Base-by-base conservation (phyloP, 2,888 invertebrate species). In the Cistogaster globosa region DNA sequence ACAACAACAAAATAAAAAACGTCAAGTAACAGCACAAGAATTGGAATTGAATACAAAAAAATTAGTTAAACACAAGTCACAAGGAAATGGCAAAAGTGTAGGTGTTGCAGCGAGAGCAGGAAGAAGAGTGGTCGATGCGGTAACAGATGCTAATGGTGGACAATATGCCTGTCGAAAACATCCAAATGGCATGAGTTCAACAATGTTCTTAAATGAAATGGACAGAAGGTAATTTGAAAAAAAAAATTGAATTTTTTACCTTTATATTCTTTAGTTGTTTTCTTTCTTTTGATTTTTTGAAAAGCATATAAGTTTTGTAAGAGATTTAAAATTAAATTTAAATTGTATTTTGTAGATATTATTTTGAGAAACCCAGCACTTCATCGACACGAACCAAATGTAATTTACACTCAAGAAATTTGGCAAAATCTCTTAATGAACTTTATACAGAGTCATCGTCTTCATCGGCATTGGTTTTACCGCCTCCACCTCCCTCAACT, bases 371-470 rank as follows among this genome's bases (percentile, higher is more conserved):
- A 67, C 90, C 91, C n/a, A 87, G 83, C 90, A 74, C 74, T 68
- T 72, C 76, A 57, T 55, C 78, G 38, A 87, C 86, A 22, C 87
- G 87, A n/a, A 88, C 88, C 60, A 91, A 92, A 83, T 92, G 92
- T 84, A 91, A 90, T 88, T 86, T 92, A 58, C 92, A 92, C 87
- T 89, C 92, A 3, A 91, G 90, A 79, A 92, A 91, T 85, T 89
- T 93, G 68, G 91, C 92, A 82, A 92, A 92, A 84, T 92, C 92
- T 26, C 87, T 93, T 38, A 93, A 93, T 83, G 92, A 93, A 87
- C 89, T 93, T n/a, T 91, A 91, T 84, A 89, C 90, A 11, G 91
- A 92, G 69, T 87, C 91, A n/a, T 86, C 89, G 12, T 87, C 89
- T 14, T 68, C 86, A n/a, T 87, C 89, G 38, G 67, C 86, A 1